Evolutionary conservation across 2,888 invertebrate species (phyloP), one percentile per base, ranked within the genome.

Genomic region (Sinopyrophorus schimmeli): DNA sequence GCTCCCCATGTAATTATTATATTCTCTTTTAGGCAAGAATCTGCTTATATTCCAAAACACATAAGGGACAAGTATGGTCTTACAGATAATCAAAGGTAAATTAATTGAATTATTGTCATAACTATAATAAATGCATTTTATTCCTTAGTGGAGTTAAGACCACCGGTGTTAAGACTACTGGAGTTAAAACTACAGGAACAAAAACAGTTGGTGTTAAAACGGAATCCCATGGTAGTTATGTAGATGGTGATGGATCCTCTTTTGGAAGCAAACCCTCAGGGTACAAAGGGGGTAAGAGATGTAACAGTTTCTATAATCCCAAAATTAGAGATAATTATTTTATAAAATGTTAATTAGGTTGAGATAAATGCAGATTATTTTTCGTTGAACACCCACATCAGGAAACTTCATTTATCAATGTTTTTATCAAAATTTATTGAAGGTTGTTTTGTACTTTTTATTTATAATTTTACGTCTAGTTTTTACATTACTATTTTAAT

Each of bases 41-140:
- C 31, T 20, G 9, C 28, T 3, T 41, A 47, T 28, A 14, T 41
- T 28, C 47, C 47, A 24, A 28, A 37, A 14, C 21, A 21, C 26
- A 11, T 41, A 3, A 35, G 28, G 14, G 30, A 42, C 11, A 30
- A 17, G 26, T 42, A 42, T 35, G 47, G 23, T 5, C 12, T 26
- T 7, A 3, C 35, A 12, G 32, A n/a, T n/a, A n/a, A n/a, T n/a
- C n/a, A n/a, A n/a, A n/a, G n/a, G n/a, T n/a, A n/a, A n/a, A n/a
- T n/a, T n/a, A n/a, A n/a, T n/a, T n/a, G n/a, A n/a, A n/a, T n/a
- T n/a, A n/a, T n/a, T n/a, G n/a, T n/a, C n/a, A n/a, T n/a, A n/a
- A n/a, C n/a, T n/a, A n/a, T n/a, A n/a, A n/a, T n/a, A n/a, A n/a
- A n/a, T n/a, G n/a, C n/a, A n/a, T n/a, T n/a, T n/a, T n/a, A n/a